Percentiles rank a stretch among this genome's conserved stretches.
Evolutionary conservation across 2,888 invertebrate species (phyloP).

Genomic region (Brachycybe producta): DNA sequence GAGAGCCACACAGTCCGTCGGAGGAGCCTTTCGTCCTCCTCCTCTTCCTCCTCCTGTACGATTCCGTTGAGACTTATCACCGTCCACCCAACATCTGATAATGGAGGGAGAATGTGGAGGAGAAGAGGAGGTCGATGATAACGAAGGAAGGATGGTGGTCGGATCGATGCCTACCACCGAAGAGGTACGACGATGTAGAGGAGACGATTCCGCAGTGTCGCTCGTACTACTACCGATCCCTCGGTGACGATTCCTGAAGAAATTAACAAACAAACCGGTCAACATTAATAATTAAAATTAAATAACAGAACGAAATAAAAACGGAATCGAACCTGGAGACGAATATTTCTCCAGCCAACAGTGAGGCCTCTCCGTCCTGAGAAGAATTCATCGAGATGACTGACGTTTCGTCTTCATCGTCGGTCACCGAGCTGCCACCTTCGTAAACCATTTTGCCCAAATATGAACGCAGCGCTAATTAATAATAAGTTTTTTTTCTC

Average conservation of each 20-base stretch:
- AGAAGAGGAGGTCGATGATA: too few species aligned
- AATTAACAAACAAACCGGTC: neutral
- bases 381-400: constrained; percentile 16
- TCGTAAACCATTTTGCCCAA: neutral
- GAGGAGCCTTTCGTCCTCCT: neutral
- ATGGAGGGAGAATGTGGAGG: too few species aligned
- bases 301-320: neutral
- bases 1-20: constrained; percentile 12
- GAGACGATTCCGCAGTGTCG: constrained; percentile 2
- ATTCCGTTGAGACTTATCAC: neutral
- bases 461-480: neutral
- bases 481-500: neutral
- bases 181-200: neutral
- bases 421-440: constrained; percentile 6
- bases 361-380: constrained; percentile 10
- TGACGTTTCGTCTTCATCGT: constrained; percentile 13
- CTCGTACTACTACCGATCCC: constrained; percentile 1
- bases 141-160: too few species aligned
- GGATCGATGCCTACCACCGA: neutral
- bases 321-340: constrained; percentile 4
- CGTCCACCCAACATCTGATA: too few species aligned
- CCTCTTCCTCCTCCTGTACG: neutral
- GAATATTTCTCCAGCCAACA: constrained; percentile 10
- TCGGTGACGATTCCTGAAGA: neutral
- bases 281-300: neutral